phyloP scores from a whole-genome alignment of 2,113 vertebrate genomes.

The Thinocorus orbignyianus region DNA sequence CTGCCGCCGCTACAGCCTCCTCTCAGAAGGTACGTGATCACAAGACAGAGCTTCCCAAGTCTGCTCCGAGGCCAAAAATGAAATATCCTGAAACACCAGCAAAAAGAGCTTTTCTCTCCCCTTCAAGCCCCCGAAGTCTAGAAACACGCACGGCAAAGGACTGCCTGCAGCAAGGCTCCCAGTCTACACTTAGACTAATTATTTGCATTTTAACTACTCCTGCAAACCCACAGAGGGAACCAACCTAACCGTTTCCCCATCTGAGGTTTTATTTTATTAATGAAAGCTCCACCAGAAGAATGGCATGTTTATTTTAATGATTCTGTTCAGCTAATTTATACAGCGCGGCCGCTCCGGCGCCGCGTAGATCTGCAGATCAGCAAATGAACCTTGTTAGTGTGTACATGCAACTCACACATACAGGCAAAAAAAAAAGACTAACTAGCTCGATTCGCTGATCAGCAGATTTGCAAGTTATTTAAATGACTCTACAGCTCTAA shows the following conservation, averaged over 20 bases:
- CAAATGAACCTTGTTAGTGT: not conserved
- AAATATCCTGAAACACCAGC: not conserved
- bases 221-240: not conserved
- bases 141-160: not conserved
- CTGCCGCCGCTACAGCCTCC: not conserved
- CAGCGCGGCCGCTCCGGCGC: not conserved
- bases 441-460: conserved; percentile 23
- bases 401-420: fast-evolving
- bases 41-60: not conserved
- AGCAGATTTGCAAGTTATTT: not conserved
- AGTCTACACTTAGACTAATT: not conserved
- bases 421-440: not conserved
- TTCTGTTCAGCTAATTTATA: not conserved
- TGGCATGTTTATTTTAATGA: conserved; percentile 37
- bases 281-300: not conserved
- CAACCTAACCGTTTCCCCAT: not conserved
- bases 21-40: not conserved
- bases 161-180: not conserved
- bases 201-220: not conserved
- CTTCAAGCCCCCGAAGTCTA: not conserved
- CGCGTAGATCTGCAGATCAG: not conserved
- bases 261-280: not conserved
- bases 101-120: not conserved
- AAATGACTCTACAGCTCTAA: not conserved
- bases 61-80: not conserved